Conservation (phyloP, 2,113 vertebrate genomes). For the Onychostoma macrolepis region DNA sequence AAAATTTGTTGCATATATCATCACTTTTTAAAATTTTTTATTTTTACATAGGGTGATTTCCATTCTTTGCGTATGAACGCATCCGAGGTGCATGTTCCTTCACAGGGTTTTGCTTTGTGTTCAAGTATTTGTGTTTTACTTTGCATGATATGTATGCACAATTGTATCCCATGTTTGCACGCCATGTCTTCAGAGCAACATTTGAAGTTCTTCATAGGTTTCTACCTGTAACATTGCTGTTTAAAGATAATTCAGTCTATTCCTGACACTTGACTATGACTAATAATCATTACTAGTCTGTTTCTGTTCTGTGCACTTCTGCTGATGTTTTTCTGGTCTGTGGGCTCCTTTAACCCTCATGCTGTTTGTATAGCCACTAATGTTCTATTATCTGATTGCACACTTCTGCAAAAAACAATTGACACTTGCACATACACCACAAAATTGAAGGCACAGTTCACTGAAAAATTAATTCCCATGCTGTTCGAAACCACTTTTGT, state of each 20-base stretch:
- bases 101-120: background rate
- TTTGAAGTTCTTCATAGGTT: background rate
- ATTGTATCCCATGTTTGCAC: background rate
- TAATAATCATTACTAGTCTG: background rate
- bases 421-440: background rate
- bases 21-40: background rate
- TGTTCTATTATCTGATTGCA: background rate
- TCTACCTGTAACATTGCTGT: background rate
- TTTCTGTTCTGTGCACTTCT: background rate
- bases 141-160: background rate
- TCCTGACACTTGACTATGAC: background rate
- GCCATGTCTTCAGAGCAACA: background rate
- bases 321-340: background rate
- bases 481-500: background rate
- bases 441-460: background rate
- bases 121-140: constrained; percentile 16
- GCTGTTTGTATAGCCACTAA: background rate
- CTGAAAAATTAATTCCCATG: background rate
- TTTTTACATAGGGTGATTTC: background rate
- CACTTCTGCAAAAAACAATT: background rate
- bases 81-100: background rate
- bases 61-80: background rate
- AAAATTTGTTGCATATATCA: background rate
- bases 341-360: background rate
- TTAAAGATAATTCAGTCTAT: background rate